Evolutionary conservation across 2,888 invertebrate genomes (phyloP), one percentile per base, ranked within the genome.

Genomic region (Desoria tigrina): DNA sequence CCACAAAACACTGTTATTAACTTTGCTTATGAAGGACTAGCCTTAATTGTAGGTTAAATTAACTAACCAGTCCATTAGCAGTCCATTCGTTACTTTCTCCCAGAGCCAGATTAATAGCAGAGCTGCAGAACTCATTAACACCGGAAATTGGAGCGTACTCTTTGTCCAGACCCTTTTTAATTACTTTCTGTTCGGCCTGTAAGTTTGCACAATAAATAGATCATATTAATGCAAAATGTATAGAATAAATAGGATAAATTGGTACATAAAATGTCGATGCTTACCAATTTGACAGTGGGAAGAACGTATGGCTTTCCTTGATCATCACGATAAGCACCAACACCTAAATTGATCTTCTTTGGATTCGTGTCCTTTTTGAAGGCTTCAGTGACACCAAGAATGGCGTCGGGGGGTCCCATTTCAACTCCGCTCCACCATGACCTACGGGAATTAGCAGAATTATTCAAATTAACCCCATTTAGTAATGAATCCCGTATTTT

Each of bases 341-440:
- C 94, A 67, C 97, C 97, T 58, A 99, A 86, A 81, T 99, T 99
- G 71, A 99, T 90, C 82, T 99, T 99, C 77, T 93, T 93, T 0
- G 94, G 87, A 80, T 94, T 90, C 2, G 84, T 83, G 80, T 99
- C 98, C 68, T 84, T 86, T 80, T 94, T 97, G 82, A 85, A 99
- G 0, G 98, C 98, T 81, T 99, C 99, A 0, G 96, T 92, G 49
- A 99, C 90, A 42, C 99, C 99, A 57, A 99, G 84, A 82, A 99
- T 99, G 26, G 93, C 92, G 84, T 98, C 98, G 4, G 98, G 98
- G 21, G 98, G 98, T 3, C 97, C 98, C 93, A 96, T 92, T 79
- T 89, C 87, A 9, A 98, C 95, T 79, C 90, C 86, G 65, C 86
- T 82, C 89, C 92, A 94, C 89, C 90, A 92, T 76, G 89, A 87